These are phyloP conservation scores for Steinernema scapterisci DNA, from an alignment of 2,888 invertebrate species.

Conservation along the genomic window DNA sequence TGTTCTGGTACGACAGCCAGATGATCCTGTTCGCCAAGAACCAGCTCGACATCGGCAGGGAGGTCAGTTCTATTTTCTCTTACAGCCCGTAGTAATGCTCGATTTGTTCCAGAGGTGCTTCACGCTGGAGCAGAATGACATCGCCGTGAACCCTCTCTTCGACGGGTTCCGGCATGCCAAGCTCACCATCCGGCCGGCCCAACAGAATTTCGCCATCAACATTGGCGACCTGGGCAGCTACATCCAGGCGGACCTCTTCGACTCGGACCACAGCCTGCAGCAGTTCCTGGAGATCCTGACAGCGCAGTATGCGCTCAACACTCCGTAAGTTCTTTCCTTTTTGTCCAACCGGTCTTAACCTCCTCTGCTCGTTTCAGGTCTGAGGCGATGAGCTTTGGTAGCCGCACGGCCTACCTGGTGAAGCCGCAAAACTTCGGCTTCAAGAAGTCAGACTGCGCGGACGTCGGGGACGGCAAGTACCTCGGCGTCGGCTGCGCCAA, in stretches of 20 bases:
- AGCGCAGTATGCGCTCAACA: neutral
- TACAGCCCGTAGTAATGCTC: neutral
- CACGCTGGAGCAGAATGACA: neutral
- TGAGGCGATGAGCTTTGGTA: neutral
- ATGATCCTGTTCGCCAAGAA: neutral
- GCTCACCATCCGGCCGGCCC: neutral
- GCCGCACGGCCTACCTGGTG: neutral
- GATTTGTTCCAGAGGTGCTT: neutral
- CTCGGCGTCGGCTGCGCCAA: conserved; percentile 40
- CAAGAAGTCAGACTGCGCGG: neutral
- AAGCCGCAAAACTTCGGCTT: neutral
- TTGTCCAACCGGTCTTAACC: neutral
- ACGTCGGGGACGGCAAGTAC: neutral
- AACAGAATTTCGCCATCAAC: neutral
- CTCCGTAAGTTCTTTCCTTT: neutral
- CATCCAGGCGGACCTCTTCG: neutral
- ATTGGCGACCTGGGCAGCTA: neutral
- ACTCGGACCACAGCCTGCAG: neutral
- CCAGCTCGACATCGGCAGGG: neutral
- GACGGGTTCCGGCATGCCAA: neutral
- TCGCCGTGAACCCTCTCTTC: neutral
- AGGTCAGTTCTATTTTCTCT: neutral
- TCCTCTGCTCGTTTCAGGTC: neutral
- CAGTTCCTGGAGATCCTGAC: conserved; percentile 6
- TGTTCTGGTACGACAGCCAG: neutral